These are phyloP conservation scores for Brachypalpus laphriformis DNA, from an alignment of 2,888 invertebrate species.

Conservation along the genomic window DNA sequence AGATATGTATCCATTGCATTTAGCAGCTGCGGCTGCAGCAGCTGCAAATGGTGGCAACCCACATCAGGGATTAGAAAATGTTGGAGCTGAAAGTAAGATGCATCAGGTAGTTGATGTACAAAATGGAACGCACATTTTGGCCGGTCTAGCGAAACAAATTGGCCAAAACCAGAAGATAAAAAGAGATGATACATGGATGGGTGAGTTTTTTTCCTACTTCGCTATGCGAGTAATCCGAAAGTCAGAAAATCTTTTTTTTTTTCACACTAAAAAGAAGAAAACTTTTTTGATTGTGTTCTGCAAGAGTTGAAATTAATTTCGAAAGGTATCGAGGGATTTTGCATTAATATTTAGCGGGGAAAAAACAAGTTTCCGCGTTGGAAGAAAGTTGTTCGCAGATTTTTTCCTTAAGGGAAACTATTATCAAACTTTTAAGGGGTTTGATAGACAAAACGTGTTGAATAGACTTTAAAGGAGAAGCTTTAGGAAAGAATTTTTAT, in stretches of 20 bases:
- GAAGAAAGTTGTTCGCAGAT: no score
- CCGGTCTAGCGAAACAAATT: constrained; percentile 79
- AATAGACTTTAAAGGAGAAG: no score
- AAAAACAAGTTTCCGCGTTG: background rate
- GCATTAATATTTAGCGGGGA: background rate
- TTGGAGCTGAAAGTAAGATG: constrained; percentile 79
- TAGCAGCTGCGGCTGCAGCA: constrained; percentile 79
- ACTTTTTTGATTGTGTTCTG: no score
- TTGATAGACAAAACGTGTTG: no score
- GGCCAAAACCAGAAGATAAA: constrained; percentile 81
- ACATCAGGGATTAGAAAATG: constrained; percentile 79
- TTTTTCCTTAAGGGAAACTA: no score
- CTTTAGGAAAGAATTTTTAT: no score
- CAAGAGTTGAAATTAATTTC: no score
- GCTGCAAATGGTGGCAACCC: constrained; percentile 71
- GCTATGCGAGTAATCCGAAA: no score
- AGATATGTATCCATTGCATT: constrained; percentile 80
- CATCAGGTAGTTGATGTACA: constrained; percentile 80
- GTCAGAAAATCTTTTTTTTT: background rate
- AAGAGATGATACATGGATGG: constrained; percentile 82
- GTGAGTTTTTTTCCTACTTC: constrained; percentile 69
- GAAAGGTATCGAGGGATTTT: background rate
- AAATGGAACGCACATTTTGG: constrained; percentile 80
- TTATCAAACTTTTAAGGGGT: no score
- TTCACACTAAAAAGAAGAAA: background rate